Percentiles rank a stretch among this genome's conserved stretches.
phyloP scores from a whole-genome alignment of 2,113 vertebrate species.

The Thomomys bottae region DNA sequence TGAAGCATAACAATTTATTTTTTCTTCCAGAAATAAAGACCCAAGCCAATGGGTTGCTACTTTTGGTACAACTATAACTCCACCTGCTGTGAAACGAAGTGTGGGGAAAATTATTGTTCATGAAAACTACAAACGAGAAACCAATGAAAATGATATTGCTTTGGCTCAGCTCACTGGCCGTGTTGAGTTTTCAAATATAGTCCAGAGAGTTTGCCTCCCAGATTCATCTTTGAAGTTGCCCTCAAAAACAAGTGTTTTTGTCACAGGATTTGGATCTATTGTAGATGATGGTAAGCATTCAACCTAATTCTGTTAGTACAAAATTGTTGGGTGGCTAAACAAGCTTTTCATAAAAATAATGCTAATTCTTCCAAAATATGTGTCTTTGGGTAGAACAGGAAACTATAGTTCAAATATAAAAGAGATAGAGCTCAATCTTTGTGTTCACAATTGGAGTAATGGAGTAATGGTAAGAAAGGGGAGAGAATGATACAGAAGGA shows the following conservation, averaged over 20 bases:
- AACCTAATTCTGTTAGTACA: background rate
- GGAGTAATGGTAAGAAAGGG: background rate
- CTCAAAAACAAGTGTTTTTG: conserved; percentile 83
- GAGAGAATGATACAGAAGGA: background rate
- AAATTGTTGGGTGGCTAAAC: background rate
- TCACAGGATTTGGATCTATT: conserved; percentile 88
- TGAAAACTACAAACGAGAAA: conserved; percentile 75
- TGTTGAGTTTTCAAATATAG: conserved; percentile 82
- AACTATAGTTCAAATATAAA: background rate
- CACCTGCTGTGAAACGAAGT: conserved; percentile 76
- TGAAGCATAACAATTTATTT: conserved; percentile 5
- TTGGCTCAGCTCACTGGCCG: conserved; percentile 81
- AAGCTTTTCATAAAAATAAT: conserved; percentile 29
- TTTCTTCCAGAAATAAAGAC: conserved; percentile 81
- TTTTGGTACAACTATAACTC: conserved; percentile 84
- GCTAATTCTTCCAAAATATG: background rate
- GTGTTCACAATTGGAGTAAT: background rate
- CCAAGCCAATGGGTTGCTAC: conserved; percentile 84
- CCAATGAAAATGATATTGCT: conserved; percentile 85
- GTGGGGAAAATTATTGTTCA: conserved; percentile 84
- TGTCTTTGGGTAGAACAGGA: background rate
- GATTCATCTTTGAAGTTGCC: conserved; percentile 81
- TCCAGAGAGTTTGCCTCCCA: conserved; percentile 87
- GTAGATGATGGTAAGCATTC: conserved; percentile 84
- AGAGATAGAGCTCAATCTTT: background rate